Evolutionary conservation across 2,113 vertebrate species (phyloP).

Genomic region (Hippocampus guttulatus): DNA sequence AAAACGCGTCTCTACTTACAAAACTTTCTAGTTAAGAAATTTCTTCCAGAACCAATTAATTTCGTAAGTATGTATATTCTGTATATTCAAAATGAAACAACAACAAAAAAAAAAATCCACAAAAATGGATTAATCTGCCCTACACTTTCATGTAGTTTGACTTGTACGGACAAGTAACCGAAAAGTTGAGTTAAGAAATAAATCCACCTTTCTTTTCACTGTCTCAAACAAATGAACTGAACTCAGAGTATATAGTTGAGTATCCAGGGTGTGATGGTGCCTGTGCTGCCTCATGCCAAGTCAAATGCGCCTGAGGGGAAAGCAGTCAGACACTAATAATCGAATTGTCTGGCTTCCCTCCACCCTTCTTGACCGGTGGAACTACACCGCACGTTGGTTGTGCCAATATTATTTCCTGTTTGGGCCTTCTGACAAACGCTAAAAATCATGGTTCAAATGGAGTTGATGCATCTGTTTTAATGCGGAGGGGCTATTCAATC

Average conservation of each 20-base stretch:
- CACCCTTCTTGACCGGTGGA: conserved; percentile 6
- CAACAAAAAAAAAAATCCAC: too few species aligned
- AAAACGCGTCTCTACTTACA: too few species aligned
- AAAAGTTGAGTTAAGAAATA: not conserved
- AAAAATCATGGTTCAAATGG: conserved; percentile 57
- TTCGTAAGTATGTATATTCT: too few species aligned
- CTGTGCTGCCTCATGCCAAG: conserved; percentile 36
- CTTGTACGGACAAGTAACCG: too few species aligned
- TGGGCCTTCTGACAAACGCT: conserved; percentile 50
- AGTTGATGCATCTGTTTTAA: conserved; percentile 34
- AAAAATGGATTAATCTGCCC: too few species aligned
- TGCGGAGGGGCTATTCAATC: not conserved
- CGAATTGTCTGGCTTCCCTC: conserved; percentile 43
- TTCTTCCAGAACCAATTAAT: too few species aligned
- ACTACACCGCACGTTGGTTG: not conserved
- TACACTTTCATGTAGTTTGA: too few species aligned
- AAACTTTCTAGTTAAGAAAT: too few species aligned
- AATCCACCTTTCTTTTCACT: not conserved
- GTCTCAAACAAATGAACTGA: not conserved
- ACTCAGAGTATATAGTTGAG: not conserved
- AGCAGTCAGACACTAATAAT: conserved; percentile 52
- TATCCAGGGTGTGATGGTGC: not conserved
- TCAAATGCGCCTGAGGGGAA: conserved; percentile 36
- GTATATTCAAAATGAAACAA: too few species aligned
- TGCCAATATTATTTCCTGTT: conserved; percentile 55